These are phyloP conservation scores for Rhinella marina DNA, from an alignment of 2,797 vertebrate species.

Conservation along the genomic window DNA sequence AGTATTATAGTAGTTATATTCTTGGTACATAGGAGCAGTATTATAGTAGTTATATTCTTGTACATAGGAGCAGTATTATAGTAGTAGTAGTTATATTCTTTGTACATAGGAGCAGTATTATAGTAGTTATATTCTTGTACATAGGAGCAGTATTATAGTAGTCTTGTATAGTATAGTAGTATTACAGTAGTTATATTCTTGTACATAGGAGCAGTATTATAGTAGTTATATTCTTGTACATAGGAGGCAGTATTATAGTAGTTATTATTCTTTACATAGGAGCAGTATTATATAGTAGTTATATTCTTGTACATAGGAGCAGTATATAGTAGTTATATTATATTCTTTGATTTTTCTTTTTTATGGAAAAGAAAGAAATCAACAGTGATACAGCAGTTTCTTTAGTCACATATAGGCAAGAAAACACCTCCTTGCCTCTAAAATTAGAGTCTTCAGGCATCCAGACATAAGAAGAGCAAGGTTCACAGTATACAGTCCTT, in stretches of 20 bases:
- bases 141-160: not conserved
- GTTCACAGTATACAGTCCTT: no score
- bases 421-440: no score
- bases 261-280: not conserved
- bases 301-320: not conserved
- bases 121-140: conserved; percentile 15
- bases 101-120: conserved; percentile 6
- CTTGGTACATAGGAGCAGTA: conserved; percentile 1
- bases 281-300: not conserved
- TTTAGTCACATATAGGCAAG: no score
- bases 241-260: not conserved
- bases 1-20: conserved; percentile 10
- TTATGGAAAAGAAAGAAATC: no score
- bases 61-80: conserved; percentile 1
- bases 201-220: not conserved
- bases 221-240: not conserved
- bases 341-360: no score
- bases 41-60: conserved; percentile 6
- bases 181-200: conserved; percentile 9
- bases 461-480: no score
- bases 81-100: conserved; percentile 1
- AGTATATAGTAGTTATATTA: no score
- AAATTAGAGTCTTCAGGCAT: no score
- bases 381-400: no score
- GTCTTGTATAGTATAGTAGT: not conserved